A percentile compares a stretch with the other conserved stretches of the same genome.
Evolutionary conservation across 1,140 invertebrate genomes (phyloP).

Genomic region (Drosophila sp.): DNA sequence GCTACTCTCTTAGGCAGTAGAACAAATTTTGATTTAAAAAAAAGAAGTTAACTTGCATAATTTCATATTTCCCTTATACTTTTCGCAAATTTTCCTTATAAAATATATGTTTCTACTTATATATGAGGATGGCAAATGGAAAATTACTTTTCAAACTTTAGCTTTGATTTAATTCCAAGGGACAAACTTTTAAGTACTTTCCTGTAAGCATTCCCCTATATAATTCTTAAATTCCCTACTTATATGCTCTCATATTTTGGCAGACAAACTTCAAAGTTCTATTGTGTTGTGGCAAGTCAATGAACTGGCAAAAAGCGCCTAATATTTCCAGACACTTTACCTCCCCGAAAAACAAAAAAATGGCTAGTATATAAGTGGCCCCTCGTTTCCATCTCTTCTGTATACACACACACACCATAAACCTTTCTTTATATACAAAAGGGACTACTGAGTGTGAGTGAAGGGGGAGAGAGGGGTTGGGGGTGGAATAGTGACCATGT

Average conservation of each 20-base stretch:
- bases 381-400: constrained; percentile 18
- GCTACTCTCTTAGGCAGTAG: too few species aligned
- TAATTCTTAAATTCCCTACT: constrained; percentile 3
- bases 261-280: constrained; percentile 79
- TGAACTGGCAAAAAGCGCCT: constrained; percentile 78
- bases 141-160: too few species aligned
- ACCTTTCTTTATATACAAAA: constrained; percentile 3
- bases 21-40: too few species aligned
- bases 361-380: constrained; percentile 2
- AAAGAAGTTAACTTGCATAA: too few species aligned
- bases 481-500: constrained; percentile 28
- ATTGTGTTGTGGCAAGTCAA: constrained; percentile 72
- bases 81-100: too few species aligned
- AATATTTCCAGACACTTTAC: constrained; percentile 66
- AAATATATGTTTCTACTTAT: too few species aligned
- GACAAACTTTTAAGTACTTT: too few species aligned
- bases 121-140: too few species aligned
- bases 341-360: not conserved
- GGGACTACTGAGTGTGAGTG: too few species aligned
- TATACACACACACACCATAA: not conserved
- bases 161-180: too few species aligned
- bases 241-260: constrained; percentile 64
- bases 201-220: too few species aligned
- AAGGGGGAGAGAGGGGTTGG: not conserved
- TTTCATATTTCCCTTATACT: too few species aligned